Conservation (phyloP, 2,797 vertebrate genomes). For the Crocidura indochinensis region DNA sequence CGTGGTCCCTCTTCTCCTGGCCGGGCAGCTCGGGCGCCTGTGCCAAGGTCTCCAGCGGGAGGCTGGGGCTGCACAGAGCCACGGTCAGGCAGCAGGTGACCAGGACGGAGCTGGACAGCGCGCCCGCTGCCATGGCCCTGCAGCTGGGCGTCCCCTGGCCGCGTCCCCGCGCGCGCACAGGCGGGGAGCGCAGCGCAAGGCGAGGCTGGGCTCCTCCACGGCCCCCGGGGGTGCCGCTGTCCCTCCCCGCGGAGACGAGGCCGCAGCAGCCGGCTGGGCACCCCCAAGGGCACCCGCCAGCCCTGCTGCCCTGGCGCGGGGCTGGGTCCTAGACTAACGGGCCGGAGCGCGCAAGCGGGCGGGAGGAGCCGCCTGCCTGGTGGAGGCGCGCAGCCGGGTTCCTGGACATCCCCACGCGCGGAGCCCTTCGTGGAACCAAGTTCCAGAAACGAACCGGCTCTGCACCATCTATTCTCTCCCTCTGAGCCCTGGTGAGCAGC, state of each 20-base stretch:
- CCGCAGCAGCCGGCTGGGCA: constrained; percentile 70
- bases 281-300: constrained; percentile 37
- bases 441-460: too few relatives aligned
- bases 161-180: constrained; percentile 90
- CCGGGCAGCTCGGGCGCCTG: constrained; percentile 90
- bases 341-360: constrained; percentile 36
- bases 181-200: constrained; percentile 76
- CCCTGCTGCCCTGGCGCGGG: background rate
- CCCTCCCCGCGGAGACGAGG: constrained; percentile 94
- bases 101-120: constrained; percentile 93
- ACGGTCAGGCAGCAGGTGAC: constrained; percentile 96
- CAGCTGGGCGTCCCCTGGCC: constrained; percentile 95
- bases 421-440: background rate
- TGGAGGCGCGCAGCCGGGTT: background rate
- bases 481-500: too few relatives aligned
- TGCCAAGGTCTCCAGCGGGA: constrained; percentile 92
- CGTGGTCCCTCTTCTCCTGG: constrained; percentile 92
- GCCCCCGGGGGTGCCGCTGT: constrained; percentile 87
- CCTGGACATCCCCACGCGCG: background rate
- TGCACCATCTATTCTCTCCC: too few relatives aligned
- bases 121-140: constrained; percentile 96
- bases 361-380: background rate
- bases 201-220: constrained; percentile 80
- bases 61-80: constrained; percentile 94
- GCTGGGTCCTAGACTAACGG: background rate